These are phyloP conservation scores for Hemithea aestivaria DNA, from an alignment of 2,888 invertebrate genomes.

Conservation along the genomic window DNA sequence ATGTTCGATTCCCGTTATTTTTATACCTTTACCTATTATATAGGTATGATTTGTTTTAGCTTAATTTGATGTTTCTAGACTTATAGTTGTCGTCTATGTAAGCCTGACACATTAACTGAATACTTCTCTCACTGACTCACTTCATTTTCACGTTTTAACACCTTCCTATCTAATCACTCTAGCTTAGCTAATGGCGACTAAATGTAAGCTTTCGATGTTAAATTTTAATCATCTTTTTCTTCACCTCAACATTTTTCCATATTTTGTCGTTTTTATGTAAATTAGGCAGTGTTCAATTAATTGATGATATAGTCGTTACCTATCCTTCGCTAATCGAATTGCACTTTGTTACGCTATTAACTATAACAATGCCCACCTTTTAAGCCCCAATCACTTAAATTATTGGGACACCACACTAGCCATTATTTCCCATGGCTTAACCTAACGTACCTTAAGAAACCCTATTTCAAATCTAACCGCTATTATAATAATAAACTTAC, in stretches of 20 bases:
- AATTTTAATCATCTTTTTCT: slow-evolving; percentile 14
- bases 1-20: slow-evolving; percentile 31
- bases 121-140: slow-evolving; percentile 3
- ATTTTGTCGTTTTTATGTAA: too few relatives aligned
- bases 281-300: too few relatives aligned
- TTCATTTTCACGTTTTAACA: slow-evolving; percentile 2
- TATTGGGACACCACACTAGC: too few relatives aligned
- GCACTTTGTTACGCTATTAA: too few relatives aligned
- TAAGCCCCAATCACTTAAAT: too few relatives aligned
- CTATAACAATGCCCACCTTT: too few relatives aligned
- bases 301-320: too few relatives aligned
- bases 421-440: too few relatives aligned
- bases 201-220: slow-evolving; percentile 39
- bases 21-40: slow-evolving; percentile 29
- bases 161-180: slow-evolving; percentile 11
- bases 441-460: too few relatives aligned
- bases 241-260: neutral
- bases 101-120: slow-evolving; percentile 3
- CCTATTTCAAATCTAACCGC: too few relatives aligned
- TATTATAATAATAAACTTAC: too few relatives aligned
- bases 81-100: slow-evolving; percentile 16
- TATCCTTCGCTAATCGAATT: too few relatives aligned
- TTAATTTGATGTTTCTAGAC: slow-evolving; percentile 26
- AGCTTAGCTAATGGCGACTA: slow-evolving; percentile 14
- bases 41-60: slow-evolving; percentile 32